Evolutionary conservation across 1,140 invertebrate species (phyloP), one percentile per base, ranked within the genome.

Genomic region (Berghia stephanieae): DNA sequence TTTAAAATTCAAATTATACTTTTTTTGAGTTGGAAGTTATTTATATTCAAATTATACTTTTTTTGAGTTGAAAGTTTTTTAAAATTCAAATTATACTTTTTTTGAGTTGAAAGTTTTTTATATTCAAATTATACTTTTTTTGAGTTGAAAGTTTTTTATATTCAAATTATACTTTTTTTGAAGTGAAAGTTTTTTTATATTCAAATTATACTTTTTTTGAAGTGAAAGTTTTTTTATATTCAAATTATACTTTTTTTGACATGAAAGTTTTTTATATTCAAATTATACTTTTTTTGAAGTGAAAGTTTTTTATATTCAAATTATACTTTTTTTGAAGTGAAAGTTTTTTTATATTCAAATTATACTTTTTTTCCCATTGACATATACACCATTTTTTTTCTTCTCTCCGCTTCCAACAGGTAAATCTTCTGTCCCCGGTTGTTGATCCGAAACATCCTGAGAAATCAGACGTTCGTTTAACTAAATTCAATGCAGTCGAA

Each of bases 401-500:
- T 21, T 73, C 31, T 77, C 36, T 55, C 40, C 60, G 42, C 70
- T 67, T 67, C 31, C 31, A 24, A 42, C 72, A 88, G 86, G 83
- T 88, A 13, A 84, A 63, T 40, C 74, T 87, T n/a, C 27, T 89
- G 55, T 79, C 83, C 52, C 86, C 88, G 13, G 13, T 69, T 21
- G 77, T 83, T 49, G 74, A 78, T 43, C 18, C 79, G 21, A 85
- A 85, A 68, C 82, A 85, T 78, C 79, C 81, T 21, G 82, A 85
- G 72, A 84, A 83, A 67, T 80, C 73, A 36, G 75, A 82, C 27
- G 76, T 83, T 8, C 72, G 63, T 5, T 57, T 90, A 27, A 88
- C 86, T 79, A 80, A 83, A 21, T 66, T 75, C 16, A 85, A 89
- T 80, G 87, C 90, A 78, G 66, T 90, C 21, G 87, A 89, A 75